Base-by-base conservation (phyloP, 2,888 invertebrate species). In the Coleophora flavipennella region DNA sequence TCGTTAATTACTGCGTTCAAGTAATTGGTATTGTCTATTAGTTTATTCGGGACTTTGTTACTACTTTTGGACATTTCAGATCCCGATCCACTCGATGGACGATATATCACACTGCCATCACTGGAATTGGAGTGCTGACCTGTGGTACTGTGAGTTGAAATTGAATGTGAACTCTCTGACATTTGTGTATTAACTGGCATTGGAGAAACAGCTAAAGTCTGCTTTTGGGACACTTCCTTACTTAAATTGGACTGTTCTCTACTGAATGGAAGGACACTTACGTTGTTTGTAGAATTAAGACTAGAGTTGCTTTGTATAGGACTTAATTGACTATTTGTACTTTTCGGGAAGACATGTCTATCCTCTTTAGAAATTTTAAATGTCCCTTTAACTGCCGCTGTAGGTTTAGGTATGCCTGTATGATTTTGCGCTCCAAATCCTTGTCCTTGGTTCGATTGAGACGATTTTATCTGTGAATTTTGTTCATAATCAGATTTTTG, bases 321-420 rank as follows among this genome's bases (percentile, higher is more conserved):
- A 59, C 85, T 85, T 78, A 85, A 80, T 72, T 85, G 83, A 70
- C 79, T 77, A 73, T 75, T 81, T 69, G 80, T 85, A 85, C 68
- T 86, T 79, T 85, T 85, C 79, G 69, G 74, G 77, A 80, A 64
- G 62, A 83, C 54, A 67, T 85, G 64, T 69, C 81, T 70, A 61
- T 86, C 68, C 62, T 89, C 89, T 69, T 87, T 85, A 48, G 89
- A 74, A 55, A 90, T 86, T 73, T 95, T 95, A 46, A 91, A 91
- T 14, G 93, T 95, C 47, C 95, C 96, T 83, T 96, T 96, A 26
- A 96, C 93, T 41, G 95, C 93, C 8, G 95, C 95, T 33, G 95
- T 95, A 1, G 96, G 96, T 70, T 96, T 96, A 0, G 96, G 95
- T 53, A 96, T 92, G 12, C 93, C 93, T 6, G 84, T 84, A 33